Conservation (phyloP, 2,797 vertebrate species). For the Kryptolebias ocellatus region DNA sequence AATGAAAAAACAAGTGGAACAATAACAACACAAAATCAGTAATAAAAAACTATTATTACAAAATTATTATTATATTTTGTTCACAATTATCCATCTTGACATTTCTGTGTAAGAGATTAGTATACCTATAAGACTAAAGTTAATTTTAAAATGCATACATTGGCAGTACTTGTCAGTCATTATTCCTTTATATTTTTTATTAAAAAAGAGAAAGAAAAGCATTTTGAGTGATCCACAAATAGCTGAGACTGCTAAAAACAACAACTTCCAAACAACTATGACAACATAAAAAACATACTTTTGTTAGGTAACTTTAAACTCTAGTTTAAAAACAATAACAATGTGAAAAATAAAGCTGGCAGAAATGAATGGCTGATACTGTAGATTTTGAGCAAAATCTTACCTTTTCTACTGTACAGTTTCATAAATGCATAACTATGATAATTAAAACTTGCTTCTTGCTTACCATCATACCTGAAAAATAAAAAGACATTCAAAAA, state of each 20-base stretch:
- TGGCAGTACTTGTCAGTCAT: not conserved
- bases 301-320: not conserved
- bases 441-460: slow-evolving; percentile 6
- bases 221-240: not conserved
- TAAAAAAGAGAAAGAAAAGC: not conserved
- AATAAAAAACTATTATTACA: not conserved
- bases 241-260: not conserved
- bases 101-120: not conserved
- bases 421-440: not conserved
- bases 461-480: slow-evolving; percentile 93
- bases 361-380: not conserved
- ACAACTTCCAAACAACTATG: not conserved
- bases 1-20: slow-evolving; percentile 40
- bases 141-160: not conserved
- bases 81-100: not conserved
- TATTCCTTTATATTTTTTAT: not conserved
- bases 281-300: not conserved
- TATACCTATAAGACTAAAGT: not conserved
- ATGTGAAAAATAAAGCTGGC: not conserved
- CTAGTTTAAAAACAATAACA: not conserved
- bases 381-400: too few species aligned
- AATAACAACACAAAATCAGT: slow-evolving; percentile 52
- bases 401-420: not conserved
- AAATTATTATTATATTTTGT: too few species aligned
- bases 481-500: slow-evolving; percentile 22